These are phyloP conservation scores for Remorina albescens DNA, from an alignment of 2,797 vertebrate species.

Conservation along the genomic window DNA sequence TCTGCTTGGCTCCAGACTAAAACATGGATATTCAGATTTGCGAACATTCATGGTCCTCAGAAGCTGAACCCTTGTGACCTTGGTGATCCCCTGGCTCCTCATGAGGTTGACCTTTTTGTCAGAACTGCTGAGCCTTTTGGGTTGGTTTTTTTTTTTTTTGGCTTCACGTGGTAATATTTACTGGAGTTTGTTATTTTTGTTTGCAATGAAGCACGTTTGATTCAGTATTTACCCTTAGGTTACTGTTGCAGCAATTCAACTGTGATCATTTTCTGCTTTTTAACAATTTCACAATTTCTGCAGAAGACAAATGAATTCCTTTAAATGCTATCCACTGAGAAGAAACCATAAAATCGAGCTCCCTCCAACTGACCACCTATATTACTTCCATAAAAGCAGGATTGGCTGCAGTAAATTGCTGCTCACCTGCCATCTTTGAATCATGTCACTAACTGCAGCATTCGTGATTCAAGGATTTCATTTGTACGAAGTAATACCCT, in stretches of 20 bases:
- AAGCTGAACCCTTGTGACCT: not conserved
- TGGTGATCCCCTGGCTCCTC: not conserved
- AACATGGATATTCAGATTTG: not conserved
- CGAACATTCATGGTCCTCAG: not conserved
- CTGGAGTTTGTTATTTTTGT: not conserved
- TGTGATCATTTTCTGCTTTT: not conserved
- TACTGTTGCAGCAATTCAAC: not conserved
- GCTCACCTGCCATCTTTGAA: conserved; percentile 30
- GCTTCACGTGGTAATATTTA: not conserved
- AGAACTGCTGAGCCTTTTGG: not conserved
- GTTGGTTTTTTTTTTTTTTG: not conserved
- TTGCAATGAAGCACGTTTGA: not conserved
- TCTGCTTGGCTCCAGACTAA: too few relatives aligned
- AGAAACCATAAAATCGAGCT: conserved; percentile 52
- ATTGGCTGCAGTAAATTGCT: conserved; percentile 57
- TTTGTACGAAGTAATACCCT: conserved; percentile 62
- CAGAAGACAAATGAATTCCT: conserved; percentile 44
- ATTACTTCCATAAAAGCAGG: conserved; percentile 67
- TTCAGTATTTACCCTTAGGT: not conserved
- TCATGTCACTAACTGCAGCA: conserved; percentile 23
- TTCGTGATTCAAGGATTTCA: conserved; percentile 83
- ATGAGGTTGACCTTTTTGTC: not conserved
- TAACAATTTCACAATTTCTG: not conserved
- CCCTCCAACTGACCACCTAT: conserved; percentile 62
- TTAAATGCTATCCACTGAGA: conserved; percentile 26